Percentiles rank a stretch among this genome's conserved stretches.
Conservation (phyloP, 2,888 invertebrate species). For the Nemurella pictetii region DNA sequence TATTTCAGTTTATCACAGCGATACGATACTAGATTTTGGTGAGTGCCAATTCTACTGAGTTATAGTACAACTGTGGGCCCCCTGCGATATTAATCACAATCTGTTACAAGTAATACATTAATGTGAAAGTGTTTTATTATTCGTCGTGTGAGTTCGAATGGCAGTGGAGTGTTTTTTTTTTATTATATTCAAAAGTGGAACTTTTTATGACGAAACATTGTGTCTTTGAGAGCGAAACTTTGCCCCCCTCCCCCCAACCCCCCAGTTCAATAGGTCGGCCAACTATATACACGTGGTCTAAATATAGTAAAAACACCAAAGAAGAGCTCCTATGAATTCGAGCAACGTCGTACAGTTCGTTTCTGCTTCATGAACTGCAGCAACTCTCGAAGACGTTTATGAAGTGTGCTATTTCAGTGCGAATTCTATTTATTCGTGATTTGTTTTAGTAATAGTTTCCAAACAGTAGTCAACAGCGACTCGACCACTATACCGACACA, state of each 20-base stretch:
- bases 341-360: background rate
- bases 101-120: background rate
- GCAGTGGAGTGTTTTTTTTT: background rate
- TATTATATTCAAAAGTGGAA: background rate
- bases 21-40: background rate
- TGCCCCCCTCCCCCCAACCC: background rate
- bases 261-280: background rate
- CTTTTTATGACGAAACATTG: background rate
- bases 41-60: slow-evolving; percentile 14
- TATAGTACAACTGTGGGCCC: slow-evolving; percentile 1
- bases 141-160: background rate
- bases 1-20: slow-evolving; percentile 20
- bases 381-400: background rate
- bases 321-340: background rate
- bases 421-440: background rate
- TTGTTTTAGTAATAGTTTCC: background rate
- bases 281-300: background rate
- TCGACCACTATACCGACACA: background rate
- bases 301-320: background rate
- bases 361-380: background rate
- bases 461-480: background rate
- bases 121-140: background rate
- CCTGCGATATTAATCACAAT: background rate
- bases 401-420: background rate
- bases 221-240: background rate